These are phyloP conservation scores for Drosophila insularis DNA, from an alignment of 1,140 invertebrate species.

Conservation along the genomic window DNA sequence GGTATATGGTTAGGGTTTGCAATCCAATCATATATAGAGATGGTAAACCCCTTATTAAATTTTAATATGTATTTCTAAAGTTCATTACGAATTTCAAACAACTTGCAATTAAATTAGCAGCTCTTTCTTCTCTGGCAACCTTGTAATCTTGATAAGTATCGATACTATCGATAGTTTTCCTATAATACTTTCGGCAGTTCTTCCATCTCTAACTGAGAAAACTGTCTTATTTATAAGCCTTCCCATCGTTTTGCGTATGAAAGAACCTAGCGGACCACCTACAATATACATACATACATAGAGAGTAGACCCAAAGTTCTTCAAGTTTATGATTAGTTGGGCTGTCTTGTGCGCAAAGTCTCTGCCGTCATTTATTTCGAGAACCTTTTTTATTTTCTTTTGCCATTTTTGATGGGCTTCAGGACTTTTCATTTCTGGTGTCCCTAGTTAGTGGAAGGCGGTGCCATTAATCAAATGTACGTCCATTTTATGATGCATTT, in stretches of 20 bases:
- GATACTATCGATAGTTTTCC: no score
- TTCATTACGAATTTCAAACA: no score
- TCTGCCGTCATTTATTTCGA: constrained; percentile 59
- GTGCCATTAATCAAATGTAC: constrained; percentile 73
- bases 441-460: constrained; percentile 28
- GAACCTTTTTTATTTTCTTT: constrained; percentile 50
- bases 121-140: no score
- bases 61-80: not conserved
- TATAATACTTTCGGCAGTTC: not conserved
- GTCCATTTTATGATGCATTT: constrained; percentile 74
- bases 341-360: constrained; percentile 35
- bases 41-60: not conserved
- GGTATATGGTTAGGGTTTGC: not conserved
- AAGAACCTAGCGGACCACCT: constrained; percentile 12
- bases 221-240: constrained; percentile 20
- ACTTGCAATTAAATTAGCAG: no score
- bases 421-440: constrained; percentile 36
- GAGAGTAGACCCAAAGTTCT: constrained; percentile 10
- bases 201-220: not conserved
- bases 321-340: constrained; percentile 66
- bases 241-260: constrained; percentile 20
- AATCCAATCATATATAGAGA: not conserved
- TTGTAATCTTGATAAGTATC: no score
- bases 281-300: no score
- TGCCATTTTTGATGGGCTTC: constrained; percentile 25